Evolutionary conservation across 2,113 vertebrate genomes (phyloP), one percentile per base, ranked within the genome.

Genomic region (Hippopotamus amphibius): DNA sequence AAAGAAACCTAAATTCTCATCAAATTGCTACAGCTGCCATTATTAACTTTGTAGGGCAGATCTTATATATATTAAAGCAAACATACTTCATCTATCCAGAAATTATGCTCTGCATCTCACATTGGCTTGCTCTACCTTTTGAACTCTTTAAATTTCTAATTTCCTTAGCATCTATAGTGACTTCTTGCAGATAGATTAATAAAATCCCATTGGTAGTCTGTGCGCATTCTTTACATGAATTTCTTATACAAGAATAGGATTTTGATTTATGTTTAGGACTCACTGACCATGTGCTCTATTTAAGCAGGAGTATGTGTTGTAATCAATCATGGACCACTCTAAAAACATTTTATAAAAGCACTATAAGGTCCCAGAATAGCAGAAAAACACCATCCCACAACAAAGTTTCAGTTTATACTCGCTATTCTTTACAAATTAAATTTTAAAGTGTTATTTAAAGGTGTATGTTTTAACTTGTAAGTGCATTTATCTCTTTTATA

Each of bases 1-100:
- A 22, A 97, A 97, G 94, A 97, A 98, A 96, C 95, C 90, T 92
- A 50, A 95, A 96, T 97, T 80, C 37, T 96, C 94, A 95, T 97
- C 85, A 93, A 71, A 93, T 96, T 96, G 96, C 46, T 96, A 68
- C 80, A 96, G 69, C 72, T 37, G 81, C 86, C 69, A 59, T 61
- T 50, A 26, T 21, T 96, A 98, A 92, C 95, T 90, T 98, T 63
- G 12, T 43, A 89, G 37, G 33, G 37, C 77, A 71, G 28, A 69
- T 72, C n/a, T 71, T 93, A 8, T 41, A 53, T 89, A 17, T 72
- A 84, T 30, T 57, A 55, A 57, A 59, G 72, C 43, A 84, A 84
- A 90, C 63, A 30, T 77, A 53, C 66, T 86, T 96, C 55, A 61
- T 90, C 66, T 33, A 3, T 19, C 86, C 6, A 66, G 83, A 93